A percentile compares a stretch with the other conserved stretches of the same genome.
Conservation (phyloP, 1,140 invertebrate species). For the Tetranychus urticae region DNA sequence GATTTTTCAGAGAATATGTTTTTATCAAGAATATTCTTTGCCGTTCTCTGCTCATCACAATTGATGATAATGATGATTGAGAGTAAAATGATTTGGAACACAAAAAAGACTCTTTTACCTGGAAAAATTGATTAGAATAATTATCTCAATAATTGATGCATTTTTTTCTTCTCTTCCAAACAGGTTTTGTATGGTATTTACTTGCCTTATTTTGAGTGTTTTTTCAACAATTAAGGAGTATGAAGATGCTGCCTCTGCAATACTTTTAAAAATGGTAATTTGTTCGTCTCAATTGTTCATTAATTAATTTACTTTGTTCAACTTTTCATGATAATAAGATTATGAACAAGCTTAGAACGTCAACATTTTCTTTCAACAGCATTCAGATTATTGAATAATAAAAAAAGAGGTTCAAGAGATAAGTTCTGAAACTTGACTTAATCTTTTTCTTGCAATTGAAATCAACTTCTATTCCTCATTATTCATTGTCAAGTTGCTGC, state of each 20-base stretch:
- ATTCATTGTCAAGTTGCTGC: no score
- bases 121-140: no score
- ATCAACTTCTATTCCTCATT: no score
- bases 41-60: not conserved
- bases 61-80: no score
- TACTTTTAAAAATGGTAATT: constrained; percentile 46
- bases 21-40: not conserved
- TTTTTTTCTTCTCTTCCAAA: constrained; percentile 13
- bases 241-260: constrained; percentile 41
- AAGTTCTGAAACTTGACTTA: no score
- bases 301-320: no score
- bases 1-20: no score
- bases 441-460: no score
- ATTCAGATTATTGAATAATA: not conserved
- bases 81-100: no score
- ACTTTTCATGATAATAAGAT: no score
- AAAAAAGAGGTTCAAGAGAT: no score
- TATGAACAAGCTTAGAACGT: not conserved
- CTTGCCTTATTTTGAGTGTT: constrained; percentile 55
- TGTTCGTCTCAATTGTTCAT: not conserved
- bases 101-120: no score
- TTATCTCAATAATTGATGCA: not conserved
- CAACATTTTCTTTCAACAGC: not conserved
- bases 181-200: constrained; percentile 63
- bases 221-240: constrained; percentile 61